phyloP scores from a whole-genome alignment of 2,797 vertebrate species.

The Columba guinea region DNA sequence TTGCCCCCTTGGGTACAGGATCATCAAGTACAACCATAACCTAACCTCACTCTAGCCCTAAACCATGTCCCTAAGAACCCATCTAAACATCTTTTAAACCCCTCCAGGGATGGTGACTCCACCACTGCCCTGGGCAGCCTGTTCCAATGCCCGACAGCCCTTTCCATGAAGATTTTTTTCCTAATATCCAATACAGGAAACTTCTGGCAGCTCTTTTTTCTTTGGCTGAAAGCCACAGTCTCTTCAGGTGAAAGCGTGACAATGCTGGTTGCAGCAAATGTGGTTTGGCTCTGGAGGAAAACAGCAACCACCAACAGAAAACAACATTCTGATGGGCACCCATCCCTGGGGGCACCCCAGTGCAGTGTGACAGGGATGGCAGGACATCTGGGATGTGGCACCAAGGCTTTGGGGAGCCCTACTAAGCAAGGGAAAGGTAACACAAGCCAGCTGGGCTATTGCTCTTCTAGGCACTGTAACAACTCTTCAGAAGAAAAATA shows the following conservation, averaged over 20 bases:
- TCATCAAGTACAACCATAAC: too few species aligned
- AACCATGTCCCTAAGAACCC: too few species aligned
- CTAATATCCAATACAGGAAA: too few species aligned
- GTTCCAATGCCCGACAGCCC: too few species aligned
- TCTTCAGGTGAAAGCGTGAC: not conserved
- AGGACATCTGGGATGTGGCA: not conserved
- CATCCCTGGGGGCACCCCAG: accelerated
- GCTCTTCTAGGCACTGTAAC: not conserved
- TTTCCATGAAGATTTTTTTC: too few species aligned
- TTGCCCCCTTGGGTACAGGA: too few species aligned
- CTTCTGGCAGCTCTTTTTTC: not conserved
- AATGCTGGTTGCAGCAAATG: not conserved
- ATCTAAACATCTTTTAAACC: too few species aligned
- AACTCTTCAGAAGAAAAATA: not conserved
- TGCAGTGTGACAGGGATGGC: not conserved
- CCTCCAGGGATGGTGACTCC: too few species aligned
- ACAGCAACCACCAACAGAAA: not conserved
- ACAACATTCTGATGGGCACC: not conserved
- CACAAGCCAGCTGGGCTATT: not conserved
- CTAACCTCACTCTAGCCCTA: too few species aligned
- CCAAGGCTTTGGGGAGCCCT: not conserved
- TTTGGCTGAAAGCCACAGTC: not conserved
- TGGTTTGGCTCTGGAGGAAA: not conserved
- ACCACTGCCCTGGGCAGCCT: too few species aligned
- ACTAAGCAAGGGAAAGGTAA: not conserved